Evolutionary conservation across 2,113 vertebrate species (phyloP).

Genomic region (Mungos mungo): DNA sequence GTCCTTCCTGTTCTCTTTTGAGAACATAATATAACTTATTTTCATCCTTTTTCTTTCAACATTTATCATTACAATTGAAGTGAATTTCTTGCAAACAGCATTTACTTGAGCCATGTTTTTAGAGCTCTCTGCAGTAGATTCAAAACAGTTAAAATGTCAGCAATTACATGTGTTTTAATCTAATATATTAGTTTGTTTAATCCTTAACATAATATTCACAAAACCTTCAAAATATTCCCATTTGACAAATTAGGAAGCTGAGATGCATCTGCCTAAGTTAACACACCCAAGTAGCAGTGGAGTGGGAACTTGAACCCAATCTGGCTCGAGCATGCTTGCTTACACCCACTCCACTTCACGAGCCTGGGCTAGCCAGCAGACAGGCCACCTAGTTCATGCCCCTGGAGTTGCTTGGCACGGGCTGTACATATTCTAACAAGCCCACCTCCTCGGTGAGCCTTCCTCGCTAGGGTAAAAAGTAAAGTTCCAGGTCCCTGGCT

Average conservation of each 20-base stretch:
- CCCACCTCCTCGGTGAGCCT: neutral
- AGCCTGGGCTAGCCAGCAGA: neutral
- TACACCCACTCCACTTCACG: neutral
- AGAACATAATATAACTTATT: neutral
- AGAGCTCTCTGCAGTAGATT: neutral
- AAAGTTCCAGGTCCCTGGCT: neutral
- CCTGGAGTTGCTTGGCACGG: neutral
- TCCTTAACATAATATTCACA: neutral
- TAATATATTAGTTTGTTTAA: neutral
- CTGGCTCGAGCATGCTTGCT: neutral
- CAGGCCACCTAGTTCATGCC: neutral
- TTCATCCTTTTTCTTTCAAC: neutral
- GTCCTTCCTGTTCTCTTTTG: neutral
- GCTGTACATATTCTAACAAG: neutral
- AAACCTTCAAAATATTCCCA: neutral
- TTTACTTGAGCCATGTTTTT: neutral
- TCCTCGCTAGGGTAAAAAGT: neutral
- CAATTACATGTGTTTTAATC: neutral
- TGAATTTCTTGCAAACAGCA: neutral
- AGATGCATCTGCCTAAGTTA: neutral
- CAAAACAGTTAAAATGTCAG: neutral
- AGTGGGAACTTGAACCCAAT: neutral
- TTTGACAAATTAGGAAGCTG: neutral
- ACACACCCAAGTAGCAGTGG: neutral
- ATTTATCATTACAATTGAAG: neutral